phyloP scores from a whole-genome alignment of 2,113 vertebrate genomes.

The Carettochelys insculpta region DNA sequence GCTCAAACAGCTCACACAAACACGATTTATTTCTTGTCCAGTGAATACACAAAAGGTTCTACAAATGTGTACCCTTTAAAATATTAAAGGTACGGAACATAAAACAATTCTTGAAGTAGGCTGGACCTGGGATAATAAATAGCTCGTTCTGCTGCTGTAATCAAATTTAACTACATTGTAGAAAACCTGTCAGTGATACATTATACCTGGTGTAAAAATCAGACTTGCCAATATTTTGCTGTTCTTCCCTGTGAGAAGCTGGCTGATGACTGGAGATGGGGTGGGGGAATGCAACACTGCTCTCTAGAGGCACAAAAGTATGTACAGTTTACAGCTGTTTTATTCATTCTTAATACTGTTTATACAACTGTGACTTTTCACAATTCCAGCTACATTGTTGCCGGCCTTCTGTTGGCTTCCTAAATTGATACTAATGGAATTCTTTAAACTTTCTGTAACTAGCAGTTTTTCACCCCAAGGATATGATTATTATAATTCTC shows the following conservation, averaged over 20 bases:
- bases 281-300: neutral
- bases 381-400: neutral
- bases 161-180: neutral
- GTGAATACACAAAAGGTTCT: neutral
- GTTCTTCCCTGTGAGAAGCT: neutral
- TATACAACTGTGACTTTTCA: neutral
- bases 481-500: conserved; percentile 4
- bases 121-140: neutral
- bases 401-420: conserved; percentile 12
- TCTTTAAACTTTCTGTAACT: neutral
- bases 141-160: neutral
- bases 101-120: neutral
- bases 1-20: neutral
- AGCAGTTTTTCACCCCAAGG: conserved; percentile 12
- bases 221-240: neutral
- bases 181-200: neutral
- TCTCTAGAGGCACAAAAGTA: neutral
- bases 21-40: neutral
- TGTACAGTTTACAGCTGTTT: neutral
- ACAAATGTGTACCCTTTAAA: neutral
- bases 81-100: neutral
- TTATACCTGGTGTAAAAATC: accelerated
- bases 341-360: neutral
- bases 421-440: neutral
- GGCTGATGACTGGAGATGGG: neutral